These are phyloP conservation scores for Serilophus lunatus DNA, from an alignment of 2,113 vertebrate genomes.

Conservation along the genomic window DNA sequence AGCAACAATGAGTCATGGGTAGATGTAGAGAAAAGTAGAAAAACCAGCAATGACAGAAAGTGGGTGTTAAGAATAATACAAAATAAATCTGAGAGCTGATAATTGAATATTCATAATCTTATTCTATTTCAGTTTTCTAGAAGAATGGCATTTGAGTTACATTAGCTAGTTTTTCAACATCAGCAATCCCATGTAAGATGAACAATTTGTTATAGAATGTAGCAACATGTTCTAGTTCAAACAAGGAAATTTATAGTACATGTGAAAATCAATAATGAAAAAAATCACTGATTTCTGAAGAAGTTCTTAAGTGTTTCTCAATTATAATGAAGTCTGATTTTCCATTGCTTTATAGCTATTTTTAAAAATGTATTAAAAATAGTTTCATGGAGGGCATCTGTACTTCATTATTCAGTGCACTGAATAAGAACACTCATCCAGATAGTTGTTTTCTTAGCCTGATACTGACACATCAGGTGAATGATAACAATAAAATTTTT, in stretches of 20 bases:
- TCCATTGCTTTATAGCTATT: not conserved
- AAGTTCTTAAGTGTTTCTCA: not conserved
- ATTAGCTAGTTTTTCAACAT: not conserved
- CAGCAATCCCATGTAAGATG: not conserved
- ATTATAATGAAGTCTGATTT: not conserved
- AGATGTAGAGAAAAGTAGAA: constrained; percentile 13
- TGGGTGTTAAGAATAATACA: constrained; percentile 15
- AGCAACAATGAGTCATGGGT: constrained; percentile 6
- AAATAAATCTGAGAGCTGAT: not conserved
- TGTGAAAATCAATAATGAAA: not conserved
- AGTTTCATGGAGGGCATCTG: not conserved
- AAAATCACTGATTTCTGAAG: not conserved
- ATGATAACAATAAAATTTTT: not conserved
- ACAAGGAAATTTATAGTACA: not conserved
- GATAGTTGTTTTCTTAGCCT: not conserved
- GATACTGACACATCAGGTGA: not conserved
- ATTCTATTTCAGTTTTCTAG: not conserved
- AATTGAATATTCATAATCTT: not conserved
- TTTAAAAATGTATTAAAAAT: not conserved
- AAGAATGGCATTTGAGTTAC: not conserved
- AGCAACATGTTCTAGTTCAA: not conserved
- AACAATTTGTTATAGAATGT: not conserved
- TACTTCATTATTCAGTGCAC: not conserved
- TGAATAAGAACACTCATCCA: not conserved
- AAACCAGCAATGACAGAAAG: not conserved